Evolutionary conservation across 2,113 vertebrate genomes (phyloP).

Genomic region (Clarias macrocephalus): DNA sequence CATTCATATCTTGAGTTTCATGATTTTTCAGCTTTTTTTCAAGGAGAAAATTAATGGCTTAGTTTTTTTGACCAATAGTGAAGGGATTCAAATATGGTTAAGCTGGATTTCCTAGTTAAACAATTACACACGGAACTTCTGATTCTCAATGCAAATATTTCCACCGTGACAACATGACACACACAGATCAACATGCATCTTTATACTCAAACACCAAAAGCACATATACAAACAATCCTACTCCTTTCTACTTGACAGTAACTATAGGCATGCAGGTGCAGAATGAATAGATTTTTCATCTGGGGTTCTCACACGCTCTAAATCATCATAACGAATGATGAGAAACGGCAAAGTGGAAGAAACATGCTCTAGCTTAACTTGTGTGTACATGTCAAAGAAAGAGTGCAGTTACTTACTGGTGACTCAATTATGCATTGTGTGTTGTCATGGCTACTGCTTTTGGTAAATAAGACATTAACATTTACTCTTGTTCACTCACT

Average conservation of each 20-base stretch:
- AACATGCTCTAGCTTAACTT: conserved; percentile 20
- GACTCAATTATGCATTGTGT: conserved; percentile 22
- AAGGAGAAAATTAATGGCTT: background rate
- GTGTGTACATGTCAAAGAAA: conserved; percentile 30
- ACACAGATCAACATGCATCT: background rate
- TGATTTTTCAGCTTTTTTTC: background rate
- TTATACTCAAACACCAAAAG: background rate
- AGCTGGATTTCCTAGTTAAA: background rate
- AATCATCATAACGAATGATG: conserved; percentile 27
- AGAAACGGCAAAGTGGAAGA: conserved; percentile 34
- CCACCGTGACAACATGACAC: background rate
- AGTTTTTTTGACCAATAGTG: background rate
- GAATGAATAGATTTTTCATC: conserved; percentile 42
- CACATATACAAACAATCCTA: conserved; percentile 5
- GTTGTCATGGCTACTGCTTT: conserved; percentile 3
- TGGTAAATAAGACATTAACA: conserved; percentile 7
- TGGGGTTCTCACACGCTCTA: background rate
- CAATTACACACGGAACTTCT: background rate
- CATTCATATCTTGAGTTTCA: background rate
- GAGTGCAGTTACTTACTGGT: conserved; percentile 32
- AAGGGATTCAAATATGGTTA: background rate
- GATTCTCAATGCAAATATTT: background rate
- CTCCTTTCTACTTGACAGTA: conserved; percentile 4
- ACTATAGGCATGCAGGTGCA: conserved; percentile 41
- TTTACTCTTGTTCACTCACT: background rate